Conservation (phyloP, 2,888 invertebrate species). For the Diabrotica balteata region DNA sequence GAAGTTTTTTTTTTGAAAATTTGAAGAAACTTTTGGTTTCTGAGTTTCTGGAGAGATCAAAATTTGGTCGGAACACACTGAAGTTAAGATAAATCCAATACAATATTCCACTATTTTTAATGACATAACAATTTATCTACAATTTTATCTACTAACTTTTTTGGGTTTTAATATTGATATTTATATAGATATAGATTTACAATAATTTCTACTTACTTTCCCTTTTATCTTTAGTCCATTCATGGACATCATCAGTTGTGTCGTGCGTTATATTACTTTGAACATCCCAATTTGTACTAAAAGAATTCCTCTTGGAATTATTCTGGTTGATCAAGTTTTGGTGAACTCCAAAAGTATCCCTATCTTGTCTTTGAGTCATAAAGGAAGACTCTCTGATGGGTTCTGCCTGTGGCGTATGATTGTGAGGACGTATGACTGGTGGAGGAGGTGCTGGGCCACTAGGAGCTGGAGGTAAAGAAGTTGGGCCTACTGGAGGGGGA, state of each 20-base stretch:
- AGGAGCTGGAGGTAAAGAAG: slow-evolving; percentile 67
- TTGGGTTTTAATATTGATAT: no score
- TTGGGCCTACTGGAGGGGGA: slow-evolving; percentile 69
- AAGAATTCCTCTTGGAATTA: slow-evolving; percentile 58
- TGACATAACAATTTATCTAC: no score
- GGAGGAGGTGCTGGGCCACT: slow-evolving; percentile 69
- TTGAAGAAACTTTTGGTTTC: no score
- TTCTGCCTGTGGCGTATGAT: slow-evolving; percentile 73
- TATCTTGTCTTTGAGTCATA: slow-evolving; percentile 73
- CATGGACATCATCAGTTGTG: slow-evolving; percentile 60
- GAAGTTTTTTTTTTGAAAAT: no score
- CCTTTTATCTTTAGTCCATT: slow-evolving; percentile 60
- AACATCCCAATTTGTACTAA: slow-evolving; percentile 60
- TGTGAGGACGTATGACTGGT: slow-evolving; percentile 65
- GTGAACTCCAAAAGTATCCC: slow-evolving; percentile 77
- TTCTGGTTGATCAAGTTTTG: slow-evolving; percentile 63
- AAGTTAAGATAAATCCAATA: no score
- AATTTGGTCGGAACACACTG: no score
- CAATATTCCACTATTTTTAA: no score
- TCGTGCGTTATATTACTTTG: slow-evolving; percentile 56
- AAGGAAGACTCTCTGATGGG: slow-evolving; percentile 65
- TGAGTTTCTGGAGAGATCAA: no score
- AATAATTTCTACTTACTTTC: slow-evolving; percentile 33
- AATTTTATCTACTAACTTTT: no score
- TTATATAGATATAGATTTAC: no score